phyloP scores from a whole-genome alignment of 2,113 vertebrate species.

The Varanus salvator region DNA sequence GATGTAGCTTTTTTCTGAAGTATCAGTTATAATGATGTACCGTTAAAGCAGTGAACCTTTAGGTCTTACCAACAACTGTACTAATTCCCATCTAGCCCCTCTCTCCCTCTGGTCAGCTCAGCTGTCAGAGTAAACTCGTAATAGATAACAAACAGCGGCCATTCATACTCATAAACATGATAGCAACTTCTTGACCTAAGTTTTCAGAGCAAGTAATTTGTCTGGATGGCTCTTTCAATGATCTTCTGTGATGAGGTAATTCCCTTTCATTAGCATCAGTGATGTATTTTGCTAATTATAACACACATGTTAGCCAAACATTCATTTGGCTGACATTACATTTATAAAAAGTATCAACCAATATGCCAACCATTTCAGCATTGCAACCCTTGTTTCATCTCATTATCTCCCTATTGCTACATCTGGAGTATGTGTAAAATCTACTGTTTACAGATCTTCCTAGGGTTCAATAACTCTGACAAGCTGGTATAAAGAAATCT shows the following conservation, averaged over 20 bases:
- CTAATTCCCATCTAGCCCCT: not conserved
- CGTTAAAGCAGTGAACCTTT: not conserved
- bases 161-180: not conserved
- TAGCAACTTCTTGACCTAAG: slow-evolving; percentile 28
- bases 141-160: slow-evolving; percentile 4
- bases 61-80: not conserved
- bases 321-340: slow-evolving; percentile 28
- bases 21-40: not conserved
- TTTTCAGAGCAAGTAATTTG: slow-evolving; percentile 28
- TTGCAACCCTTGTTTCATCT: not conserved
- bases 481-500: slow-evolving; percentile 18
- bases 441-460: slow-evolving; percentile 39
- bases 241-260: slow-evolving; percentile 63
- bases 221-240: slow-evolving; percentile 52
- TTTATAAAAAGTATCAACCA: slow-evolving; percentile 36
- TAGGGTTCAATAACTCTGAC: slow-evolving; percentile 36
- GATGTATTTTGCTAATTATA: slow-evolving; percentile 67
- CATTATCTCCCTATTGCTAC: slow-evolving; percentile 14
- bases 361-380: slow-evolving; percentile 50
- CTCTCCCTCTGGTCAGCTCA: slow-evolving; percentile 16
- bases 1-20: not conserved
- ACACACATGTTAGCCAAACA: slow-evolving; percentile 32
- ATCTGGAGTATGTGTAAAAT: slow-evolving; percentile 7
- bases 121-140: not conserved
- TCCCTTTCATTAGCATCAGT: slow-evolving; percentile 65